These are phyloP conservation scores for Craseonycteris thonglongyai DNA, from an alignment of 2,113 vertebrate species.

Conservation along the genomic window DNA sequence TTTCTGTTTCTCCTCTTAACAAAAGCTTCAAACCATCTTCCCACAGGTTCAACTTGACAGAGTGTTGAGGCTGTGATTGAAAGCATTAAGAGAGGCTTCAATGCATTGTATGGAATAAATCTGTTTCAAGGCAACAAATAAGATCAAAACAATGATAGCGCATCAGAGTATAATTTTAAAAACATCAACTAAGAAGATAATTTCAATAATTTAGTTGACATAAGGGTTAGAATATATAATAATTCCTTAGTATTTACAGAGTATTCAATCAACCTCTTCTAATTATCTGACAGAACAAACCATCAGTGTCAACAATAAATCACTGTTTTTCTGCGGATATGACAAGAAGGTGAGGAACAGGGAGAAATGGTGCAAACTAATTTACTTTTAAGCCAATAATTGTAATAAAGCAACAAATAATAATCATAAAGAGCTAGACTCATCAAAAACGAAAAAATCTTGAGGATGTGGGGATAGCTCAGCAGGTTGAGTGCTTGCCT, in stretches of 20 bases:
- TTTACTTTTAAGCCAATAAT: neutral
- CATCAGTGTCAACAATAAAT: neutral
- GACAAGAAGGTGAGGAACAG: neutral
- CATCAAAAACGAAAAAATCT: neutral
- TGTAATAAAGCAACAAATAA: neutral
- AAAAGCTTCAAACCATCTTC: conserved; percentile 98
- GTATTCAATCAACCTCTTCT: neutral
- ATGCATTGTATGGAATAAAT: neutral
- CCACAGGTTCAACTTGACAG: conserved; percentile 95
- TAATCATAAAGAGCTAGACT: neutral
- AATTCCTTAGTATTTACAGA: neutral
- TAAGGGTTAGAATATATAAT: neutral
- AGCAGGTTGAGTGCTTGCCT: too few species aligned
- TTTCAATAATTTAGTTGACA: neutral
- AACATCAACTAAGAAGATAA: neutral
- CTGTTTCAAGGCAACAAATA: conserved; percentile 25
- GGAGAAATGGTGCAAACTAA: neutral
- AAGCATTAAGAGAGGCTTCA: conserved; percentile 62
- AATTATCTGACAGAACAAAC: neutral
- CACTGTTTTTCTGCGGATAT: neutral
- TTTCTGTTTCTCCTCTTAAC: conserved; percentile 93
- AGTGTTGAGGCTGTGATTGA: conserved; percentile 87
- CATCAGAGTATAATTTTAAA: conserved; percentile 21
- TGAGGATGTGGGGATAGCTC: too few species aligned
- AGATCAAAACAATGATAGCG: neutral